Base-by-base conservation (phyloP, 2,888 invertebrate genomes). In the Melanophora roralis region DNA sequence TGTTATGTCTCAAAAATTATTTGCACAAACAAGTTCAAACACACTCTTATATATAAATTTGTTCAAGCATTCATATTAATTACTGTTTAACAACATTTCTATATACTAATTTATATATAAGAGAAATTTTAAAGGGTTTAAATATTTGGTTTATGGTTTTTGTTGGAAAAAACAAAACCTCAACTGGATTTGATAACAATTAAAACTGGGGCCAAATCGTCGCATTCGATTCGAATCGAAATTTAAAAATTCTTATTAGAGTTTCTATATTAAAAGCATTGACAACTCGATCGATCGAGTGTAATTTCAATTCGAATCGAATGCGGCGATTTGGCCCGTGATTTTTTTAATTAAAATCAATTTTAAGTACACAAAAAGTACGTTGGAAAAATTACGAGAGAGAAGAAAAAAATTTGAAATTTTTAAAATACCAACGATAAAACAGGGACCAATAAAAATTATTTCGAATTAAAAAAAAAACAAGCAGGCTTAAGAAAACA, bases 181-280 rank as follows among this genome's bases (percentile, higher is more conserved):
- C 65, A 67, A 67, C 73, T 68, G 72, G 73, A 73, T 73, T 72
- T 49, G 55, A 73, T 73, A 67, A 38, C n/a, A n/a, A n/a, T n/a
- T n/a, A n/a, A n/a, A n/a, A n/a, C n/a, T n/a, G n/a, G n/a, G n/a
- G n/a, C 19, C 21, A 73, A 68, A 67, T 62, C 49, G 55, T 64
- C 73, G 49, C 64, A 68, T 68, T 73, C n/a, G n/a, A 62, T 73
- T 49, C 68, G 73, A 27, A 73, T 68, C 47, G 53, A 59, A 73
- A 78, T 78, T 72, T 67, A 72, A 78, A 72, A 67, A 43, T 72
- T 67, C 57, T 65, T 57, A 47, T 45, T 64, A 34, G 4, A 36
- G 43, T 45, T n/a, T n/a, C 9, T 62, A 16, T 27, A 49, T 27
- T 1, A 62, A 55, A 19, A 51, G 2, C n/a, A n/a, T n/a, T n/a